These are phyloP conservation scores for Abrostola tripartita DNA, from an alignment of 2,888 invertebrate species.

Conservation along the genomic window DNA sequence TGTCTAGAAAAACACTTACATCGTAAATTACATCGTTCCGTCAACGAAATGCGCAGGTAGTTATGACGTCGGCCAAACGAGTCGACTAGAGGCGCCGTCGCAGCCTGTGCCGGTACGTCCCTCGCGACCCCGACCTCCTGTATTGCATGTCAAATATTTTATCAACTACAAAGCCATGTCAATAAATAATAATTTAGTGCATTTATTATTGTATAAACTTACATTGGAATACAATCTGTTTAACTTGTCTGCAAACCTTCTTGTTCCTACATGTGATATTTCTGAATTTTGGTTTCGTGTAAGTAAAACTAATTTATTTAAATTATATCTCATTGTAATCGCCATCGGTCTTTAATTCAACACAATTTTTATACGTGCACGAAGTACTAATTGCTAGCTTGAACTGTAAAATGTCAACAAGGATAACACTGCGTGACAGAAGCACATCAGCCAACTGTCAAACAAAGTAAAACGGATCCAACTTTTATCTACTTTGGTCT, in stretches of 20 bases:
- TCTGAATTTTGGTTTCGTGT: conserved; percentile 32
- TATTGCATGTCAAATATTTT: background rate
- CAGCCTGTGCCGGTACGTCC: conserved; percentile 20
- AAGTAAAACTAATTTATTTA: conserved; percentile 40
- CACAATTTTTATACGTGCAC: background rate
- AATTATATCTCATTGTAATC: conserved; percentile 38
- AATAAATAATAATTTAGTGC: background rate
- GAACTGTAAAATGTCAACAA: background rate
- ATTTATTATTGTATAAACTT: conserved; percentile 22
- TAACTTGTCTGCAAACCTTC: conserved; percentile 6
- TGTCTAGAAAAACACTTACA: conserved; percentile 90
- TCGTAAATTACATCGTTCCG: conserved; percentile 98
- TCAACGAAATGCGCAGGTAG: conserved; percentile 98
- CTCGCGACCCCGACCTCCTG: conserved; percentile 34
- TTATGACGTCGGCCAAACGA: conserved; percentile 95
- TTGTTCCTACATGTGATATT: conserved; percentile 20
- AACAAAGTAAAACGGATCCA: too few species aligned
- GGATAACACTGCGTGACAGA: too few species aligned
- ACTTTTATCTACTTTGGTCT: too few species aligned
- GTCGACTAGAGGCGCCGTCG: conserved; percentile 90
- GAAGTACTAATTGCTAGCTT: background rate
- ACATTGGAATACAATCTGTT: conserved; percentile 38
- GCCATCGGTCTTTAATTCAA: background rate
- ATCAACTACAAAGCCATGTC: background rate
- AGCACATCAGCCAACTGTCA: too few species aligned